These are phyloP conservation scores for Falcaria lacertinaria DNA, from an alignment of 2,888 invertebrate genomes.

Conservation along the genomic window DNA sequence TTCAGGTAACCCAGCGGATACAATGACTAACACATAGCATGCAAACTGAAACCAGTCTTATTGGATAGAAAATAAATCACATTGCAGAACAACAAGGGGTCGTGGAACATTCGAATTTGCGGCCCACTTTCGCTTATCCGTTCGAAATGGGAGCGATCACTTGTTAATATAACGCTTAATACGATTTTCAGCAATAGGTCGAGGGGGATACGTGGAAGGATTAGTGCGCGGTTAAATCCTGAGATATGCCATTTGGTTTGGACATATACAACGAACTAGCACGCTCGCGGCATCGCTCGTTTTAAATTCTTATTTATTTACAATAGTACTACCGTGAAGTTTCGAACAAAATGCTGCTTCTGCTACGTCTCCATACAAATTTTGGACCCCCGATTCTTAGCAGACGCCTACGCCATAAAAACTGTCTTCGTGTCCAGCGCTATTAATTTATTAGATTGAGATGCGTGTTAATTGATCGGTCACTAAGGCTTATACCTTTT, in stretches of 20 bases:
- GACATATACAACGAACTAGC: too few relatives aligned
- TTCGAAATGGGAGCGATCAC: constrained; percentile 42
- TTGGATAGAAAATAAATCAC: not conserved
- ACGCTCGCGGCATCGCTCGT: too few relatives aligned
- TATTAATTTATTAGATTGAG: too few relatives aligned
- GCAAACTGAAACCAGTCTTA: not conserved
- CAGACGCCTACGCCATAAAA: too few relatives aligned
- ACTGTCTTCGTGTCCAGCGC: too few relatives aligned
- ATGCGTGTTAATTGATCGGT: too few relatives aligned
- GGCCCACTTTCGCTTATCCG: constrained; percentile 57
- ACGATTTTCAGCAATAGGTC: constrained; percentile 43
- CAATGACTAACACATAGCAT: not conserved
- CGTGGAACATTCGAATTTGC: constrained; percentile 20
- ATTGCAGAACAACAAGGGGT: constrained; percentile 10
- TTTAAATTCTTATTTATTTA: too few relatives aligned
- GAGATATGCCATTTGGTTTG: not conserved
- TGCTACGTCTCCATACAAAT: too few relatives aligned
- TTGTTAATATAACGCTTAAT: constrained; percentile 50
- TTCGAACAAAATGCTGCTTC: too few relatives aligned
- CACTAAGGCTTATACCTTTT: too few relatives aligned
- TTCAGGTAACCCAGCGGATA: not conserved
- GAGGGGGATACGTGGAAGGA: constrained; percentile 2
- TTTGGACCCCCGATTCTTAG: too few relatives aligned
- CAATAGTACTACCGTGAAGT: too few relatives aligned
- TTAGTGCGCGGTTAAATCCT: not conserved